Conservation (phyloP, 2,113 vertebrate genomes). For the Delphinus delphis region DNA sequence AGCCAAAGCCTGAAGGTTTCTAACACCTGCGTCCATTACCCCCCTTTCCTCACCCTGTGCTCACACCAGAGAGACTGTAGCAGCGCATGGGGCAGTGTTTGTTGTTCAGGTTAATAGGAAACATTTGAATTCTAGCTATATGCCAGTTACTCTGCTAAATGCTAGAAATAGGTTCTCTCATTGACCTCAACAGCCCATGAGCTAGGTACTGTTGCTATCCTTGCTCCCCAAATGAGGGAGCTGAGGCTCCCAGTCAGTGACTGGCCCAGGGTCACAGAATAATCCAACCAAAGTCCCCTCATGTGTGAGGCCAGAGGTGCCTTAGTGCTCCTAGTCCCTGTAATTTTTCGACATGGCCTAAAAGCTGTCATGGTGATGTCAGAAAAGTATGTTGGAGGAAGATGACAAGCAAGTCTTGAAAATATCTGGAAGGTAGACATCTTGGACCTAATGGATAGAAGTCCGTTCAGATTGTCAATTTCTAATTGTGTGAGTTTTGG, state of each 20-base stretch:
- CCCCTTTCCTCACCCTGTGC: not conserved
- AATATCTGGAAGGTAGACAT: not conserved
- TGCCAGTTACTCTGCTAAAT: not conserved
- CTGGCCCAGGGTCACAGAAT: not conserved
- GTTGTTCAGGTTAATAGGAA: not conserved
- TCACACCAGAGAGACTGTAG: not conserved
- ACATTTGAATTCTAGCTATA: not conserved
- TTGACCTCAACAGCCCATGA: not conserved
- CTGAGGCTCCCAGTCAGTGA: not conserved
- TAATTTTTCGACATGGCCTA: not conserved
- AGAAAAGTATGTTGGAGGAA: not conserved
- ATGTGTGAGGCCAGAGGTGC: not conserved
- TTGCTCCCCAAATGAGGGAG: too few species aligned
- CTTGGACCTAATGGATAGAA: not conserved
- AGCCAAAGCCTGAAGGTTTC: not conserved
- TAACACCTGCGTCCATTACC: not conserved
- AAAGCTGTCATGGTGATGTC: not conserved
- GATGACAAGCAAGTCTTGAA: not conserved
- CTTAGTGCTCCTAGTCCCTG: not conserved
- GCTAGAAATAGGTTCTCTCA: not conserved
- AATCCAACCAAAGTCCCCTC: not conserved
- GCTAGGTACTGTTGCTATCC: not conserved
- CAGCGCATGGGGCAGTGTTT: not conserved
- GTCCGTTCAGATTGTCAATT: not conserved
- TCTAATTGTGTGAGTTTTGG: not conserved